Percentiles rank a stretch among this genome's conserved stretches.
phyloP scores from a whole-genome alignment of 2,888 invertebrate species.

The Ectobius pallidus region DNA sequence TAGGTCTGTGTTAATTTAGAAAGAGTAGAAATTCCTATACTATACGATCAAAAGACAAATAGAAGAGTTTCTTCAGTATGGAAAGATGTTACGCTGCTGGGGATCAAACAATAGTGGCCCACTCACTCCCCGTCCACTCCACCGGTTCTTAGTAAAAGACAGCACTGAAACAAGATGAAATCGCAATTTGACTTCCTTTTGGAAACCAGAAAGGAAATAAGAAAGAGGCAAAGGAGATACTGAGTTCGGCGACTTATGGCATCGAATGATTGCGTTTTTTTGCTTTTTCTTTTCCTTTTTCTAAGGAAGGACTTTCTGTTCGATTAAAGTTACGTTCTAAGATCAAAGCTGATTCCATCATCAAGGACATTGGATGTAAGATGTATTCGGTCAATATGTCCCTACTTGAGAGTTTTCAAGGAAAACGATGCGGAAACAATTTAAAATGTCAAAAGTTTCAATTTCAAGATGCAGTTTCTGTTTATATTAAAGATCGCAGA shows the following conservation, averaged over 20 bases:
- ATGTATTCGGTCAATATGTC: background rate
- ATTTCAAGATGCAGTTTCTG: no score
- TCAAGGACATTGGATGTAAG: background rate
- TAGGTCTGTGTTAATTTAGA: background rate
- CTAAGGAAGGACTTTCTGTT: background rate
- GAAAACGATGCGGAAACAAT: no score
- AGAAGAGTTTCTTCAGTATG: background rate
- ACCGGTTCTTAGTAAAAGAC: background rate
- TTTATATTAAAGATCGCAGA: no score
- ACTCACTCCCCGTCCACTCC: background rate
- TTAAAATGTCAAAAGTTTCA: no score
- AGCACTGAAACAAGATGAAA: slow-evolving; percentile 11
- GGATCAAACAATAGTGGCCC: background rate
- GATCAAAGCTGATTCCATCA: background rate
- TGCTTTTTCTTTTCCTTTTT: slow-evolving; percentile 4
- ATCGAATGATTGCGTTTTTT: slow-evolving; percentile 11
- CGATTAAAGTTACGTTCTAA: background rate
- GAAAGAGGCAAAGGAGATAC: background rate
- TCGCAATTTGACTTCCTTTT: slow-evolving; percentile 10
- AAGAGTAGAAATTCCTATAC: background rate
- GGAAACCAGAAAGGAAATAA: slow-evolving; percentile 1
- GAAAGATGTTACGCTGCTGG: background rate
- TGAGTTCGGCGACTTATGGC: background rate
- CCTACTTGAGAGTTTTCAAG: no score
- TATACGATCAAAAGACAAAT: background rate